Conservation (phyloP, 2,113 vertebrate genomes). For the Chitala chitala region DNA sequence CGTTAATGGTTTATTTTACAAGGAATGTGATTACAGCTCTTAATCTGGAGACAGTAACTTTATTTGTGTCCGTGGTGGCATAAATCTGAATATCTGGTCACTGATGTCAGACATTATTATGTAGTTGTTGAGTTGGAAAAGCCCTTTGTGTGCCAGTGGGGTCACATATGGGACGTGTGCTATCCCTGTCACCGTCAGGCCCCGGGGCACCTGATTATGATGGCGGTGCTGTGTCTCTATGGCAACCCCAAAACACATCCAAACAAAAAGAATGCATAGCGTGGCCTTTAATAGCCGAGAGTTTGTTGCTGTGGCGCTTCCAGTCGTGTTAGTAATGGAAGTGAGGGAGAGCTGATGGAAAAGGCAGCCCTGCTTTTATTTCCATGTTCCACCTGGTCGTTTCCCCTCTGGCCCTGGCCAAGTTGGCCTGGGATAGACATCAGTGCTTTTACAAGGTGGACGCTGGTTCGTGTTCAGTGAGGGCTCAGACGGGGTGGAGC, state of each 20-base stretch:
- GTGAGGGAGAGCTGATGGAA: slow-evolving; percentile 38
- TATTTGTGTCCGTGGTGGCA: too few relatives aligned
- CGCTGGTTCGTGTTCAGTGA: neutral
- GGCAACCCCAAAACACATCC: slow-evolving; percentile 55
- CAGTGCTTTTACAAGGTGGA: slow-evolving; percentile 30
- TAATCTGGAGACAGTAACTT: neutral
- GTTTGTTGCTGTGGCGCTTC: slow-evolving; percentile 37
- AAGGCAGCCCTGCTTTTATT: slow-evolving; percentile 36
- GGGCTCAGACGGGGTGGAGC: neutral
- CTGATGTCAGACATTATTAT: neutral
- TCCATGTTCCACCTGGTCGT: slow-evolving; percentile 42
- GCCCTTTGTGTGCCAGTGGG: neutral
- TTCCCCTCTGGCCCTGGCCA: slow-evolving; percentile 42
- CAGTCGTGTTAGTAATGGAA: slow-evolving; percentile 29
- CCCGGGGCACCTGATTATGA: slow-evolving; percentile 3
- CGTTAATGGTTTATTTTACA: neutral
- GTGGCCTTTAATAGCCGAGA: too few relatives aligned
- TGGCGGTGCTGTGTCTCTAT: slow-evolving; percentile 40
- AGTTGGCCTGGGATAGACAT: slow-evolving; percentile 48
- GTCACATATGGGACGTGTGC: neutral
- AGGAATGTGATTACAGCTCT: neutral
- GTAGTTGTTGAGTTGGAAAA: neutral
- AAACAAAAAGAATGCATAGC: slow-evolving; percentile 43
- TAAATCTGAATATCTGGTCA: neutral
- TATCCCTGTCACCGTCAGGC: neutral